A percentile compares a stretch with the other conserved stretches of the same genome.
These are phyloP conservation scores for Bilobella aurantiaca DNA, from an alignment of 1,140 invertebrate species.

Conservation along the genomic window DNA sequence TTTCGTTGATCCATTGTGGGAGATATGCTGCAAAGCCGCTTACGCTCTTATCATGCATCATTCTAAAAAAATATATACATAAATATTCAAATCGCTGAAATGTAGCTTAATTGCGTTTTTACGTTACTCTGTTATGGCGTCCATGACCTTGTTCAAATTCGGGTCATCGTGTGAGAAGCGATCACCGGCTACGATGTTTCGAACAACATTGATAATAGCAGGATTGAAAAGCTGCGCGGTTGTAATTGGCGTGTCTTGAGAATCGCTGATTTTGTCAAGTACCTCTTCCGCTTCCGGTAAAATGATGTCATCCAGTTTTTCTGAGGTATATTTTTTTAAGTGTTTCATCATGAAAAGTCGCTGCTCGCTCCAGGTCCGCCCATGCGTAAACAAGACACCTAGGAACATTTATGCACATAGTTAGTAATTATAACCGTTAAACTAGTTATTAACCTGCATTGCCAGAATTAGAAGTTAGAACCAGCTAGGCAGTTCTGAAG, in stretches of 20 bases:
- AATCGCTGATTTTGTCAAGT: neutral
- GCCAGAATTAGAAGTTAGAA: too few relatives aligned
- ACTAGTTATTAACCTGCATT: too few relatives aligned
- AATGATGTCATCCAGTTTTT: neutral
- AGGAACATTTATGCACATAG: too few relatives aligned
- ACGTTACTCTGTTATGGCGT: constrained; percentile 4
- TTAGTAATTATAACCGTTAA: too few relatives aligned
- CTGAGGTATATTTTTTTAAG: neutral
- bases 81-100: neutral
- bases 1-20: neutral
- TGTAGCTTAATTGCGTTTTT: neutral
- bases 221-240: neutral
- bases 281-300: neutral
- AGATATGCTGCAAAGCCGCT: neutral
- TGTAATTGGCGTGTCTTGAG: neutral
- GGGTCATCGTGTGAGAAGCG: constrained; percentile 6
- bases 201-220: neutral
- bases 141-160: constrained; percentile 1
- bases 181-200: neutral
- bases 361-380: neutral
- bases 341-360: neutral
- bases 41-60: neutral
- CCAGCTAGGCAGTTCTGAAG: too few relatives aligned
- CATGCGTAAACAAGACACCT: neutral
- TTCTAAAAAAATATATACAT: neutral